Conservation (phyloP, 2,888 invertebrate genomes). For the Apantesis nais region DNA sequence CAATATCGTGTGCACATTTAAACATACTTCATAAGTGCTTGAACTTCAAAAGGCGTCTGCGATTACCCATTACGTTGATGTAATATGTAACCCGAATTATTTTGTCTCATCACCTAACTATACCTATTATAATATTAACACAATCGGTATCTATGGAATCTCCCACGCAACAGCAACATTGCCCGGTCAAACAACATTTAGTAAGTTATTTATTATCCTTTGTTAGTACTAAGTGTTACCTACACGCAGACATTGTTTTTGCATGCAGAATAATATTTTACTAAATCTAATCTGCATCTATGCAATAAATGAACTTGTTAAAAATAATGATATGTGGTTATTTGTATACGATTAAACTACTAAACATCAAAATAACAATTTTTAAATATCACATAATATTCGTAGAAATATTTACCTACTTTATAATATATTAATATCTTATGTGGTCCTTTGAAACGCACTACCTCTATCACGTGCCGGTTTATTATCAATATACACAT, state of each 20-base stretch:
- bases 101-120: slow-evolving; percentile 23
- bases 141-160: slow-evolving; percentile 23
- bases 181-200: slow-evolving; percentile 24
- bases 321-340: slow-evolving; percentile 83
- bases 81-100: slow-evolving; percentile 29
- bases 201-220: slow-evolving; percentile 21
- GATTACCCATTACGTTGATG: slow-evolving; percentile 25
- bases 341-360: slow-evolving; percentile 74
- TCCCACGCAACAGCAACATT: slow-evolving; percentile 20
- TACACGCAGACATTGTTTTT: slow-evolving; percentile 26
- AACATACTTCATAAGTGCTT: slow-evolving; percentile 45
- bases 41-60: slow-evolving; percentile 37
- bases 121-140: slow-evolving; percentile 20
- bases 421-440: slow-evolving; percentile 76
- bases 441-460: slow-evolving; percentile 64
- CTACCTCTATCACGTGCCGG: slow-evolving; percentile 68
- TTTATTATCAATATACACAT: slow-evolving; percentile 34
- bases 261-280: slow-evolving; percentile 32
- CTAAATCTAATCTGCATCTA: slow-evolving; percentile 52
- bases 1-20: slow-evolving; percentile 43
- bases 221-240: slow-evolving; percentile 38
- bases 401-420: slow-evolving; percentile 73
- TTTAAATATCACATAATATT: slow-evolving; percentile 84
- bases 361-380: slow-evolving; percentile 77
- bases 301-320: slow-evolving; percentile 63